Conservation (phyloP, 2,113 vertebrate genomes). For the Malaclemys terrapin region DNA sequence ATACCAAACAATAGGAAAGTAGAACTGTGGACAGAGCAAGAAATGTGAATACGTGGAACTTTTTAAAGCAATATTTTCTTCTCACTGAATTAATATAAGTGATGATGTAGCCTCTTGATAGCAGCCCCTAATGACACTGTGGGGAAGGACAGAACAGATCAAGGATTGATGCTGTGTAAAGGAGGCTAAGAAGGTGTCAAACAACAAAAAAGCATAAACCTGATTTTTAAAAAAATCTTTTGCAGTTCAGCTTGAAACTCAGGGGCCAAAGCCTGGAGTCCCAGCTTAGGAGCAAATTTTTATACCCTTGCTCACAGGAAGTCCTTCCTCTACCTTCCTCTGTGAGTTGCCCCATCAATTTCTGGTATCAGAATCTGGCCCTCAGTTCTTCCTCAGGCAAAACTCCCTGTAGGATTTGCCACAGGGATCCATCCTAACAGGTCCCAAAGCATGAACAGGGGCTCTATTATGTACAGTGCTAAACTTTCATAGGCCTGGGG, state of each 20-base stretch:
- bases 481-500: neutral
- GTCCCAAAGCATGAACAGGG: neutral
- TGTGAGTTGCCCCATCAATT: fast-evolving
- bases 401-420: neutral
- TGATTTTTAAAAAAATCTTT: neutral
- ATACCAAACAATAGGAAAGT: neutral
- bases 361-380: neutral
- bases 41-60: neutral
- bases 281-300: neutral
- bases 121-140: too few relatives aligned
- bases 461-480: neutral
- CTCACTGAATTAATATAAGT: neutral
- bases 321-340: neutral
- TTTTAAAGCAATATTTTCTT: neutral
- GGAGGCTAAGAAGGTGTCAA: too few relatives aligned
- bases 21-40: neutral
- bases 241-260: neutral
- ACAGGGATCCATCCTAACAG: neutral
- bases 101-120: too few relatives aligned
- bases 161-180: neutral
- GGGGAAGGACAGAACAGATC: too few relatives aligned
- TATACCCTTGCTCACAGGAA: neutral
- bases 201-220: neutral
- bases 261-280: neutral
- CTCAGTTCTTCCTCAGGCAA: neutral